Evolutionary conservation across 2,113 vertebrate genomes (phyloP), one percentile per base, ranked within the genome.

Genomic region (Hipposideros armiger): DNA sequence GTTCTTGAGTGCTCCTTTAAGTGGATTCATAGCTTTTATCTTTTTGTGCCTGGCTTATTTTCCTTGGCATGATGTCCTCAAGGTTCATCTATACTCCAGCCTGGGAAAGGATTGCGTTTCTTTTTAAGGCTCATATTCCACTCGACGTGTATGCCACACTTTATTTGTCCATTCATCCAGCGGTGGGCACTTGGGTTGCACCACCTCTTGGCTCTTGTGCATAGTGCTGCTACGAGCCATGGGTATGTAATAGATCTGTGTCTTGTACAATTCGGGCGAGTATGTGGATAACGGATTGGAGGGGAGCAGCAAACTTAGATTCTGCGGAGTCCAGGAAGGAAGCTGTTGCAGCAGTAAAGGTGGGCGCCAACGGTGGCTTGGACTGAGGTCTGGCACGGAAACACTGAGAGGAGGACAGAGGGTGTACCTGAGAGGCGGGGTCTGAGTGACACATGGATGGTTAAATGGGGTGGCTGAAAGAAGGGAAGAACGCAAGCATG

Each of bases 101-200:
- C 32, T 19, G 7, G 73, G 13, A 17, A 58, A 42, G 36, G 15
- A 26, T 20, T 8, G 17, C 15, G 14, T 58, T 80, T 66, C 7
- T 87, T 56, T 47, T 42, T 3, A 89, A 87, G 56, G 30, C 26
- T 82, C 20, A 76, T 52, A 50, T 28, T 60, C 67, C 20, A 13
- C 1, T 36, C 0, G 13, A 13, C 0, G 7, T 30, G 54, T 0
- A 58, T 11, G 50, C 8, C 8, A 52, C 8, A 3, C 13, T 80
- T 17, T 17, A 36, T 28, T n/a, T 13, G 45, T 15, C 16, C 22
- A 6, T 26, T n/a, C 26, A 36, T 30, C 66, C 26, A n/a, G 19
- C 15, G 16, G 15, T 32, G 17, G 62, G 17, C 30, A 56, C 45
- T 15, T 50, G 52, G 19, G 11, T 15, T 40, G 42, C 15, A 47